Base-by-base conservation (phyloP, 2,113 vertebrate genomes). In the Irena cyanogastra region DNA sequence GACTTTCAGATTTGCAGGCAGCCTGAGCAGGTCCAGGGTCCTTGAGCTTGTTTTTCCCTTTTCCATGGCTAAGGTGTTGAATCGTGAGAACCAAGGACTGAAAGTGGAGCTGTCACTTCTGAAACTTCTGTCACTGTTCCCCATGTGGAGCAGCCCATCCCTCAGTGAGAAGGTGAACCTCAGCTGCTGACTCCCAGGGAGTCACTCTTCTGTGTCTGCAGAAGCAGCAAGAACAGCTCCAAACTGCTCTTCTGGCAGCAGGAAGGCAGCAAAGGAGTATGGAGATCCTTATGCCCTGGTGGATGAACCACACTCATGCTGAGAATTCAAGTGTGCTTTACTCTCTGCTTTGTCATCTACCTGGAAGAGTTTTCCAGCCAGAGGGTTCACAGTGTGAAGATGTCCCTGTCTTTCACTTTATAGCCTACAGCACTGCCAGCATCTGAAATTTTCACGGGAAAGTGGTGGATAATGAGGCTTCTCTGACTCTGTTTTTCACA, bases 21-120 rank as follows among this genome's bases (percentile, higher is more conserved):
- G 60, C 39, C 24, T 0, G 2, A n/a, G n/a, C n/a, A n/a, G n/a
- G n/a, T n/a, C n/a, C n/a, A n/a, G 31, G 31, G 24, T 35, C 31
- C 76, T 44, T 22, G 60, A 35, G 31, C 24, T 4, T 52, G 10
- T 21, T 45, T 63, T 42, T 52, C 10, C 60, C 49, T 53, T 53
- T 45, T 18, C 76, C 26, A 7, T 30, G 49, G 16, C 33, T 37
- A 16, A 80, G 50, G 33, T 31, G 50, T 56, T 37, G 50, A 54
- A 13, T 24, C 31, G 11, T 27, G 50, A 37, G 33, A 31, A 10
- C 12, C 42, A 16, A 4, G 24, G 30, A 11, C 31, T 33, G 44
- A 53, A 42, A 37, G 30, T 24, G 52, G 35, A n/a, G n/a, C n/a
- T n/a, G n/a, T n/a, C n/a, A n/a, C n/a, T n/a, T n/a, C n/a, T n/a